A percentile compares a stretch with the other conserved stretches of the same genome.
Evolutionary conservation across 2,113 vertebrate species (phyloP).

Genomic region (Ploceus nigricollis): DNA sequence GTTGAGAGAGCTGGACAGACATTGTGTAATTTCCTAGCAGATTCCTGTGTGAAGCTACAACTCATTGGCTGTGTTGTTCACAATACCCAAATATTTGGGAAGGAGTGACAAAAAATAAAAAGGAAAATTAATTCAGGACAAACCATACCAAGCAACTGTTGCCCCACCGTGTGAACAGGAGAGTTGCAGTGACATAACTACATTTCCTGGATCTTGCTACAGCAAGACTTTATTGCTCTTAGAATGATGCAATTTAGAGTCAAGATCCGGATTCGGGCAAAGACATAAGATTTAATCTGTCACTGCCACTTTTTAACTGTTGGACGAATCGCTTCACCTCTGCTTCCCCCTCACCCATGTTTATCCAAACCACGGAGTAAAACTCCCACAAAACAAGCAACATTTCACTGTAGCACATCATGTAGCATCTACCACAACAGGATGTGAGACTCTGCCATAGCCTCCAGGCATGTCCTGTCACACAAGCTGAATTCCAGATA

Average conservation of each 20-base stretch:
- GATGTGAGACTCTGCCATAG: background rate
- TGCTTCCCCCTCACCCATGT: background rate
- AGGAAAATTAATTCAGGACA: background rate
- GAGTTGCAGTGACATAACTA: background rate
- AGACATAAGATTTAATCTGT: background rate
- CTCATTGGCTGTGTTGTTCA: background rate
- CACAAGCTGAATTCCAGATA: background rate
- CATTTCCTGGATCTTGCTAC: background rate
- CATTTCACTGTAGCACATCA: background rate
- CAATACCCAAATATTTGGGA: background rate
- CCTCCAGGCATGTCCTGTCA: conserved; percentile 14
- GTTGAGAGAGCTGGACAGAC: background rate
- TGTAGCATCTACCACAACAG: background rate
- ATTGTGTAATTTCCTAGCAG: background rate
- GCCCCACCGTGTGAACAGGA: background rate
- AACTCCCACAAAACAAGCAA: background rate
- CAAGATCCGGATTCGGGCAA: background rate
- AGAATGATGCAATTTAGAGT: background rate
- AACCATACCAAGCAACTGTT: background rate
- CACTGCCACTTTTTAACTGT: background rate
- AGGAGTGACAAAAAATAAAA: background rate
- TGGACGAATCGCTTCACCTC: background rate
- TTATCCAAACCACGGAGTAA: background rate
- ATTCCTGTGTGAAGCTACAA: background rate
- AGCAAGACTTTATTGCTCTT: background rate